Conservation (phyloP, 2,797 vertebrate species). For the Microctenopoma lineatum region DNA sequence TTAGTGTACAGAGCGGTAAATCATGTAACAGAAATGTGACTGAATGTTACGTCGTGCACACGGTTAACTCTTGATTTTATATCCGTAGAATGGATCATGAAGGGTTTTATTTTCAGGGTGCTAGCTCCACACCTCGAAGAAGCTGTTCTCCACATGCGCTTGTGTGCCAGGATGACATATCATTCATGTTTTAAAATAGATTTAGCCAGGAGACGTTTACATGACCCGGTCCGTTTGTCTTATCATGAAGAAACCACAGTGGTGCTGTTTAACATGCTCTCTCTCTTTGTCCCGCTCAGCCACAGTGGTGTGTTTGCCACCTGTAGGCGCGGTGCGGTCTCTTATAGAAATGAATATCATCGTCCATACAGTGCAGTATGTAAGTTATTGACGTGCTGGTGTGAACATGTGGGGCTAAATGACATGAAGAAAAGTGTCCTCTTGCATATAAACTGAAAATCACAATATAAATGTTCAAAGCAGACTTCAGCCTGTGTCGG, state of each 20-base stretch:
- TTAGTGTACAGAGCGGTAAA: constrained; percentile 60
- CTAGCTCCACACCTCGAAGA: constrained; percentile 38
- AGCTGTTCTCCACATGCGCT: constrained; percentile 22
- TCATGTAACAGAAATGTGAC: constrained; percentile 36
- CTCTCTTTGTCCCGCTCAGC: constrained; percentile 20
- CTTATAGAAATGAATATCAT: constrained; percentile 66
- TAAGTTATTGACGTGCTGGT: constrained; percentile 83
- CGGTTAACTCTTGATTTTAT: constrained; percentile 1
- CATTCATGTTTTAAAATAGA: constrained; percentile 37
- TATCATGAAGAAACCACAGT: background rate
- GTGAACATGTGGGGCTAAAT: constrained; percentile 66
- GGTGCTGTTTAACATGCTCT: constrained; percentile 12
- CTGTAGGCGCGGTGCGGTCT: constrained; percentile 48
- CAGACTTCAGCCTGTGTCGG: constrained; percentile 52
- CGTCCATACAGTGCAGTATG: constrained; percentile 74
- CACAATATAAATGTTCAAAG: constrained; percentile 84
- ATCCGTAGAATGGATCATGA: constrained; percentile 28
- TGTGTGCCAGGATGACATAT: constrained; percentile 50
- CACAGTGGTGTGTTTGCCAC: constrained; percentile 28
- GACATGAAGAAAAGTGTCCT: constrained; percentile 74
- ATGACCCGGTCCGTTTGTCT: background rate
- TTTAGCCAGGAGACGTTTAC: constrained; percentile 19
- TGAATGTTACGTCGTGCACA: constrained; percentile 48
- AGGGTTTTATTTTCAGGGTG: constrained; percentile 52
- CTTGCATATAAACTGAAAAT: constrained; percentile 83